These are phyloP conservation scores for Tapera naevia DNA, from an alignment of 2,797 vertebrate species.

Conservation along the genomic window DNA sequence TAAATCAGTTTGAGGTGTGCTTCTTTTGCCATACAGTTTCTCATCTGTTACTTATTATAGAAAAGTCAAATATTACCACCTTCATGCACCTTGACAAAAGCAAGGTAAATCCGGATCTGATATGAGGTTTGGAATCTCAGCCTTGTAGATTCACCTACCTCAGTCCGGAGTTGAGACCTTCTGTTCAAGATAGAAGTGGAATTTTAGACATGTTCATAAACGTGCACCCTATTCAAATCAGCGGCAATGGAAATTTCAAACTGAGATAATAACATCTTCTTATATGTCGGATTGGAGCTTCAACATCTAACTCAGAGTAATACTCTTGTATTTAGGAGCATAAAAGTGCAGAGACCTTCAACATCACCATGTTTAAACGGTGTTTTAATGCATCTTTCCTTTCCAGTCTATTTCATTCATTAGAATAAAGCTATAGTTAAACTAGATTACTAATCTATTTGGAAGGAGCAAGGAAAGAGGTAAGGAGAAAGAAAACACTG, in stretches of 20 bases:
- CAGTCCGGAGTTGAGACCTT: accelerated
- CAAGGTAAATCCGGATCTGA: not conserved
- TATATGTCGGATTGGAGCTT: not conserved
- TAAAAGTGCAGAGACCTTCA: not conserved
- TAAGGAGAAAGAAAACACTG: not conserved
- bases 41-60: not conserved
- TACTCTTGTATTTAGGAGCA: not conserved
- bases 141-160: not conserved
- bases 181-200: accelerated
- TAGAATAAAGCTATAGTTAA: not conserved
- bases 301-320: not conserved
- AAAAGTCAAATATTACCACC: not conserved
- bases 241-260: not conserved
- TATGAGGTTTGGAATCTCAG: not conserved
- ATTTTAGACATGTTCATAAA: not conserved
- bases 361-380: not conserved
- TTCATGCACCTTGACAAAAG: not conserved
- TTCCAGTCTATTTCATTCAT: not conserved
- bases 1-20: not conserved
- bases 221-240: not conserved
- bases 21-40: accelerated
- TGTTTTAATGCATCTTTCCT: not conserved
- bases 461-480: not conserved
- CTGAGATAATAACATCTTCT: not conserved
- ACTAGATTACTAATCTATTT: not conserved